phyloP scores from a whole-genome alignment of 1,140 invertebrate species.

The Orussus abietinus region DNA sequence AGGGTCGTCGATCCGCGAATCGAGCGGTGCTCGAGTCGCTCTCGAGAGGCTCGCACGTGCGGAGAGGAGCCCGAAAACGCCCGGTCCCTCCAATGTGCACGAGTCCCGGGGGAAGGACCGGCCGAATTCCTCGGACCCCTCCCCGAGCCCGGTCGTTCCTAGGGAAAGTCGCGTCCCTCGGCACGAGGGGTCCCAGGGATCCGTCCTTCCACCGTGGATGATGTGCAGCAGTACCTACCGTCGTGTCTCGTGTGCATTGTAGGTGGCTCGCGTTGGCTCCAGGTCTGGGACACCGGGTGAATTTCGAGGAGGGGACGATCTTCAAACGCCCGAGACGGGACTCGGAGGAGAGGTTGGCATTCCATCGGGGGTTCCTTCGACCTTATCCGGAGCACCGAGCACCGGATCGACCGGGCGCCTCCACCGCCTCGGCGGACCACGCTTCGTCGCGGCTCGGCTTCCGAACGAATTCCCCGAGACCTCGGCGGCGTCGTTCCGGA shows the following conservation, averaged over 20 bases:
- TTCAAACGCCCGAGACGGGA: conserved; percentile 45
- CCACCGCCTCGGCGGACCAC: too few species aligned
- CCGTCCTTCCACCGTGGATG: conserved; percentile 7
- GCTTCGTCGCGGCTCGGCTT: too few species aligned
- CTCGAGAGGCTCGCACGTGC: too few species aligned
- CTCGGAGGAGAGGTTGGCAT: conserved; percentile 45
- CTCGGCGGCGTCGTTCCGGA: too few species aligned
- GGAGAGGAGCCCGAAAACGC: neutral
- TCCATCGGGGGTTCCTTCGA: neutral
- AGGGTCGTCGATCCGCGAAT: too few species aligned
- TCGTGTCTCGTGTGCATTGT: conserved; percentile 49
- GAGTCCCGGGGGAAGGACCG: neutral
- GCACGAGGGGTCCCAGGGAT: conserved; percentile 9
- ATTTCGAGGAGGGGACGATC: conserved; percentile 50
- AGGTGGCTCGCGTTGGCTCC: conserved; percentile 50
- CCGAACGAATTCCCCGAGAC: too few species aligned
- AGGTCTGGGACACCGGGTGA: conserved; percentile 48
- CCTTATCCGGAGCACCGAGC: neutral
- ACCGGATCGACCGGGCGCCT: neutral
- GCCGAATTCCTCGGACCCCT: neutral
- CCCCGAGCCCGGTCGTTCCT: conserved; percentile 11
- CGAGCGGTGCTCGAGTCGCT: too few species aligned
- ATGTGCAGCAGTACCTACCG: conserved; percentile 24
- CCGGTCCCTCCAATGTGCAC: neutral
- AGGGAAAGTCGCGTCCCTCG: conserved; percentile 8